phyloP scores from a whole-genome alignment of 2,888 invertebrate genomes.

The Chymomyza procnemis region DNA sequence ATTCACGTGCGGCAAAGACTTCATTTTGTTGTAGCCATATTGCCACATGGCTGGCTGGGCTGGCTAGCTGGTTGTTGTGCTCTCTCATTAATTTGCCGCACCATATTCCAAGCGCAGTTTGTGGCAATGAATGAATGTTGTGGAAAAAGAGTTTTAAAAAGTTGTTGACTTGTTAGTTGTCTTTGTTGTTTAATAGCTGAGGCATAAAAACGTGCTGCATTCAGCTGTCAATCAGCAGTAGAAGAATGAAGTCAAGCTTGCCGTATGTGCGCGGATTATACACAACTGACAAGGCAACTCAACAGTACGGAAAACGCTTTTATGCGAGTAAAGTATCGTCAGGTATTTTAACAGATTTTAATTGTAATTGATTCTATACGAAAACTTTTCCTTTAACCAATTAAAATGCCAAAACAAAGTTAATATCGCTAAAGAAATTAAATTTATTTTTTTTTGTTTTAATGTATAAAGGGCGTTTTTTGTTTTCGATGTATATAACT shows the following conservation, averaged over 20 bases:
- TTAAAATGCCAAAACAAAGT: no score
- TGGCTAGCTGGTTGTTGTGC: background rate
- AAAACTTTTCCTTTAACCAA: no score
- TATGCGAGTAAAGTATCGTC: no score
- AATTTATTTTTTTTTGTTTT: no score
- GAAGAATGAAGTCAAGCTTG: background rate
- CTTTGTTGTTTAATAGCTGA: background rate
- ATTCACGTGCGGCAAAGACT: background rate
- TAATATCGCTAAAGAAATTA: no score
- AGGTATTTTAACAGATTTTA: no score
- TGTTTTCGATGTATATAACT: no score
- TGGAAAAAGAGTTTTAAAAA: background rate
- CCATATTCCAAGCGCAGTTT: background rate
- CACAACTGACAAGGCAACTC: background rate
- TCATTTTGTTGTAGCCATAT: background rate
- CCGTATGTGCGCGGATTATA: background rate
- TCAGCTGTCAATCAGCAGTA: background rate
- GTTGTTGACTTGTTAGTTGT: constrained; percentile 2
- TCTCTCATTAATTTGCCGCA: constrained; percentile 1
- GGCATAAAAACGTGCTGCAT: background rate
- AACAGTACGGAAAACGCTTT: no score
- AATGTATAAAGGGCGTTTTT: no score
- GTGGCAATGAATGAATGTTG: constrained; percentile 1
- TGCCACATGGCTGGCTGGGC: background rate
- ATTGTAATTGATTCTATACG: no score